phyloP scores from a whole-genome alignment of 1,140 invertebrate genomes.

The Nasonia longicornis region DNA sequence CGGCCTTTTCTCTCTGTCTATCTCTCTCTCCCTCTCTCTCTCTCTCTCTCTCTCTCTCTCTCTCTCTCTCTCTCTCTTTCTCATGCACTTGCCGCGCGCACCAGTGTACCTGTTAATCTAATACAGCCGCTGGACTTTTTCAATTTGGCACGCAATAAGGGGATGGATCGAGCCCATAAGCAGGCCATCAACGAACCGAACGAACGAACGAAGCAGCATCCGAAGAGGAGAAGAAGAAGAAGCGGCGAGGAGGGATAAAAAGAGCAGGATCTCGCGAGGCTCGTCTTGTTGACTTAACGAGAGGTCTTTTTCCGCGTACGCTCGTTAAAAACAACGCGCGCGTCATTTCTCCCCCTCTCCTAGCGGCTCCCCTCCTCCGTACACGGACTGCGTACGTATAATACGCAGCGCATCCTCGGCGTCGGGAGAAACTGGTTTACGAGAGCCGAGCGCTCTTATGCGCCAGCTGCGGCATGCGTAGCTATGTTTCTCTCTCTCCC shows the following conservation, averaged over 20 bases:
- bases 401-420: slow-evolving; percentile 16
- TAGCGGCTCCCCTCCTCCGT: not conserved
- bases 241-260: slow-evolving; percentile 5
- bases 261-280: slow-evolving; percentile 36
- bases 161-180: slow-evolving; percentile 43
- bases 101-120: slow-evolving; percentile 41
- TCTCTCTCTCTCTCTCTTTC: not conserved
- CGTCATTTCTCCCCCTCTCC: slow-evolving; percentile 33
- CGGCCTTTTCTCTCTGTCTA: not conserved
- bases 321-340: slow-evolving; percentile 47
- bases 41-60: not conserved
- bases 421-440: slow-evolving; percentile 40
- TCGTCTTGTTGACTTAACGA: slow-evolving; percentile 48
- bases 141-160: slow-evolving; percentile 47
- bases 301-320: slow-evolving; percentile 48
- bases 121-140: slow-evolving; percentile 44
- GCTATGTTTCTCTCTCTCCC: slow-evolving; percentile 12
- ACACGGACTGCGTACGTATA: not conserved
- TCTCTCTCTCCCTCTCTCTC: not conserved
- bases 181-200: slow-evolving; percentile 34
- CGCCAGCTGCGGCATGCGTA: not conserved
- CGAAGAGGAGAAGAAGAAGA: slow-evolving; percentile 1
- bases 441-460: not conserved
- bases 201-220: not conserved
- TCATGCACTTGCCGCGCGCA: not conserved